Evolutionary conservation across 2,113 vertebrate species (phyloP).

Genomic region (Todiramphus chloris): DNA sequence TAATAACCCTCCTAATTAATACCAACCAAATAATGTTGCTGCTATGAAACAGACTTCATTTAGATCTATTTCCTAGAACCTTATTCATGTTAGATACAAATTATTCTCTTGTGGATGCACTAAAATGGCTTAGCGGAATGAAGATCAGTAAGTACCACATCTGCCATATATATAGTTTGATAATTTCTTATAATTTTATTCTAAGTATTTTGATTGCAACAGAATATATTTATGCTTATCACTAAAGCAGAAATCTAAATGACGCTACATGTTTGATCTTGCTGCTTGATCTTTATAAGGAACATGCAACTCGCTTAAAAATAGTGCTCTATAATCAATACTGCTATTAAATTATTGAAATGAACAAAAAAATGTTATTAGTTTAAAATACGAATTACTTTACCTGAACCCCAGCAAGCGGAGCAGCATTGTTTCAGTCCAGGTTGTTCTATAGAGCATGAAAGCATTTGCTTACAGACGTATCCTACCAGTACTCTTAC

Average conservation of each 20-base stretch:
- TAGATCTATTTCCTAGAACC: neutral
- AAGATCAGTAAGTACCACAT: neutral
- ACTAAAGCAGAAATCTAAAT: neutral
- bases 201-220: neutral
- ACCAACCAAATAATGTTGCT: neutral
- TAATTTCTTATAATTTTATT: neutral
- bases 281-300: neutral
- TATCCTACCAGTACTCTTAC: neutral
- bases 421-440: neutral
- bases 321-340: neutral
- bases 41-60: neutral
- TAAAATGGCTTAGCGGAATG: neutral
- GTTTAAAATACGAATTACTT: neutral
- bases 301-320: neutral
- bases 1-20: neutral
- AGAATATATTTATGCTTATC: neutral
- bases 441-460: neutral
- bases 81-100: neutral
- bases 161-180: neutral
- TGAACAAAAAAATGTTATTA: neutral
- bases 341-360: neutral
- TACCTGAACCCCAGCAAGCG: slow-evolving; percentile 14
- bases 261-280: neutral
- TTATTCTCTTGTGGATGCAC: neutral
- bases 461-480: neutral